Evolutionary conservation across 2,113 vertebrate species (phyloP).

Genomic region (Ramphastos sulfuratus): DNA sequence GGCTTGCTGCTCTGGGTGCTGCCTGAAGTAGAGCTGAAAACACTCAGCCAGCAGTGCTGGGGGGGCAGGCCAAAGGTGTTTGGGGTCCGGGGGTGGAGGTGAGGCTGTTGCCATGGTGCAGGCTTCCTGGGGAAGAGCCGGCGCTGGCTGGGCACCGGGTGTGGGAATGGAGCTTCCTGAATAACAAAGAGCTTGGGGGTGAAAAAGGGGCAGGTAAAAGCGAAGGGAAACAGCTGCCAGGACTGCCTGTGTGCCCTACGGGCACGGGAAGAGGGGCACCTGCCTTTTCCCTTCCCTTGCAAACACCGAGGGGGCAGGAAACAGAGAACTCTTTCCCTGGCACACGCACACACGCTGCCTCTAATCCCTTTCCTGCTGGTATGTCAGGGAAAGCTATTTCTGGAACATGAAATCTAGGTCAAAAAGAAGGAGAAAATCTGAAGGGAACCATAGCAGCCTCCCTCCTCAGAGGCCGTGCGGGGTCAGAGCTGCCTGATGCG

Average conservation of each 20-base stretch:
- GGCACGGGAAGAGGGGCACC: accelerated
- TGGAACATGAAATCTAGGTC: slow-evolving; percentile 78
- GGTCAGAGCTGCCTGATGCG: background rate
- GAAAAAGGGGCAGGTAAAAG: background rate
- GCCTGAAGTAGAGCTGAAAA: background rate
- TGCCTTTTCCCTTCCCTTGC: background rate
- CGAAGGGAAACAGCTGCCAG: background rate
- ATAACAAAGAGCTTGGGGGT: background rate
- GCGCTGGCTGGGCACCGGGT: background rate
- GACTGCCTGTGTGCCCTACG: background rate
- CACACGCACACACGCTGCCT: background rate
- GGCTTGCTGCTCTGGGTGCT: background rate
- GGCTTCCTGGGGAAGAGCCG: background rate
- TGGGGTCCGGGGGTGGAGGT: background rate
- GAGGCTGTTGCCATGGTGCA: accelerated
- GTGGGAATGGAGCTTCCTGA: background rate
- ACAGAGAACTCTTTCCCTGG: background rate
- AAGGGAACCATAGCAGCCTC: slow-evolving; percentile 7
- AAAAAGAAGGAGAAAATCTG: slow-evolving; percentile 68
- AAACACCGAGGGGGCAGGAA: background rate
- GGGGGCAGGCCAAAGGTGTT: background rate
- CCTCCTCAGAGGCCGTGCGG: background rate
- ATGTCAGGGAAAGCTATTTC: slow-evolving; percentile 77
- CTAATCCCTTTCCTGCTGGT: slow-evolving; percentile 61
- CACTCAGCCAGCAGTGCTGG: background rate